phyloP scores from a whole-genome alignment of 1,140 invertebrate species.

The Drosophila nikananu region DNA sequence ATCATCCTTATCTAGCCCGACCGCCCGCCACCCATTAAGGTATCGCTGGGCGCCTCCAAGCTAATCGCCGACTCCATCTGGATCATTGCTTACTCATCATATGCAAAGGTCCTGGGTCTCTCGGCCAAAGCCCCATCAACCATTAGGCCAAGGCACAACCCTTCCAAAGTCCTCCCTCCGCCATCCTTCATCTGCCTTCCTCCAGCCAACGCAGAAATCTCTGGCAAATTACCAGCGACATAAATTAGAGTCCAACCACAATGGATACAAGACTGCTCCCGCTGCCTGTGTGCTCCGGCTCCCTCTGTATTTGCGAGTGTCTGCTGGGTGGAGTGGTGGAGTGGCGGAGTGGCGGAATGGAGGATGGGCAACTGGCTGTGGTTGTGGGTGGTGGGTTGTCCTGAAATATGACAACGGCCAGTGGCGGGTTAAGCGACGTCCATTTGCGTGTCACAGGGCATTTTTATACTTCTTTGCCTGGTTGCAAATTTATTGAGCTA shows the following conservation, averaged over 20 bases:
- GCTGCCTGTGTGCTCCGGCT: not conserved
- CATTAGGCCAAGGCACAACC: constrained; percentile 10
- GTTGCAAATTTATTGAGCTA: constrained; percentile 77
- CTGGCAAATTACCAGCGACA: constrained; percentile 71
- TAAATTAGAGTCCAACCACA: constrained; percentile 63
- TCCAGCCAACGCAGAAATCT: constrained; percentile 18
- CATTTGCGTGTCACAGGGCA: constrained; percentile 72
- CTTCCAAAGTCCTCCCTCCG: not conserved
- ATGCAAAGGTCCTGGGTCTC: constrained; percentile 22
- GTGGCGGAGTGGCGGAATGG: too few species aligned
- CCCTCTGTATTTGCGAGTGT: constrained; percentile 3
- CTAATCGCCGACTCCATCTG: constrained; percentile 15
- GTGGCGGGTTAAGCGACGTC: constrained; percentile 67
- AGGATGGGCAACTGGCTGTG: too few species aligned
- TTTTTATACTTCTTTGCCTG: constrained; percentile 50
- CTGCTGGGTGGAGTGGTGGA: not conserved
- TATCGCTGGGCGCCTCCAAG: not conserved
- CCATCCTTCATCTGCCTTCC: not conserved
- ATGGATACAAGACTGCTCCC: constrained; percentile 15
- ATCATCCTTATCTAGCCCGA: constrained; percentile 18
- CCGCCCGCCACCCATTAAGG: constrained; percentile 13
- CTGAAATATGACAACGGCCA: constrained; percentile 66
- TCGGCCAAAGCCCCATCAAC: not conserved
- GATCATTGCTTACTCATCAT: constrained; percentile 51
- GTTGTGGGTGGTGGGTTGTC: not conserved